A percentile compares a stretch with the other conserved stretches of the same genome.
Conservation (phyloP, 2,888 invertebrate species). For the Itoplectis maculator region DNA sequence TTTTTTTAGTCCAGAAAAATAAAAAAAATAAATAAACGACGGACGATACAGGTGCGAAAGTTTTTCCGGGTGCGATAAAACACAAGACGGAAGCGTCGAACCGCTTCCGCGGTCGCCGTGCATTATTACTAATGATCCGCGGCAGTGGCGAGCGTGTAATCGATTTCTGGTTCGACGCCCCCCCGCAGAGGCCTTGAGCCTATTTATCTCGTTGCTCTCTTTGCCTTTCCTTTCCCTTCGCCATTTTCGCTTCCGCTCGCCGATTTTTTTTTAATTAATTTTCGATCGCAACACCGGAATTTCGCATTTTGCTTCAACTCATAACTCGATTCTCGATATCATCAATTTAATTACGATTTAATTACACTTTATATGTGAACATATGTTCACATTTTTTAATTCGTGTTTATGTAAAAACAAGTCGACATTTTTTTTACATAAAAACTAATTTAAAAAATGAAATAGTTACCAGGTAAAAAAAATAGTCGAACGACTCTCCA, state of each 20-base stretch:
- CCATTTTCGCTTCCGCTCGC: conserved; percentile 6
- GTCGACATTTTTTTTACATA: no score
- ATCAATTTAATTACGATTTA: no score
- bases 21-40: conserved; percentile 31
- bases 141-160: conserved; percentile 36
- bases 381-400: no score
- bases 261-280: neutral
- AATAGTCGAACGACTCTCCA: neutral
- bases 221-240: conserved; percentile 12
- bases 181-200: conserved; percentile 13
- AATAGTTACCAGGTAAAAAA: neutral
- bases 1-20: neutral
- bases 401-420: no score
- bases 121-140: conserved; percentile 51
- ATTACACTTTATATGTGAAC: no score
- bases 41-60: conserved; percentile 45
- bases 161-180: conserved; percentile 57
- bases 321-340: no score
- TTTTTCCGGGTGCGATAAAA: conserved; percentile 53
- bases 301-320: neutral
- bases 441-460: no score
- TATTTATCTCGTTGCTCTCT: conserved; percentile 20
- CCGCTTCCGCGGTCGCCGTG: conserved; percentile 42
- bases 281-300: neutral
- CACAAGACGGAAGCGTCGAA: conserved; percentile 57